phyloP scores from a whole-genome alignment of 1,140 invertebrate genomes.

The Hypsibius dujardini region DNA sequence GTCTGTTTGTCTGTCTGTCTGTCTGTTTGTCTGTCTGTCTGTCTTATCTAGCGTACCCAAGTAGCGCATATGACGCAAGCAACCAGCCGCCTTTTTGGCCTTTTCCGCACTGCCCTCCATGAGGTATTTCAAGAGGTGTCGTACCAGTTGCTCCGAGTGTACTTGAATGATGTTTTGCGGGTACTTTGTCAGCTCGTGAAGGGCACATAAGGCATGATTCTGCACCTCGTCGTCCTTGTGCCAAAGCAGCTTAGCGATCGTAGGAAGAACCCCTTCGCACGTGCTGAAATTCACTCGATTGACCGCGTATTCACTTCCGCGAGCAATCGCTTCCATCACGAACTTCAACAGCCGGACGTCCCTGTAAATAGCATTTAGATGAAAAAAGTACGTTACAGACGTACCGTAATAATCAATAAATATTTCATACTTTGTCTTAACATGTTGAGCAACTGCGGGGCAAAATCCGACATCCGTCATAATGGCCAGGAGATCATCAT shows the following conservation, averaged over 20 bases:
- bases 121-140: background rate
- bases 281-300: conserved; percentile 11
- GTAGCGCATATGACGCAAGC: background rate
- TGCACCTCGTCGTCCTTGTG: background rate
- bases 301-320: conserved; percentile 7
- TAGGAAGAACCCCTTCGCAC: background rate
- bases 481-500: conserved; percentile 9
- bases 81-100: background rate
- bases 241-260: background rate
- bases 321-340: conserved; percentile 6
- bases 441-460: background rate
- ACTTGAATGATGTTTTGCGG: conserved; percentile 14
- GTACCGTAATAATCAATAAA: background rate
- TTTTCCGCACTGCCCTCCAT: background rate
- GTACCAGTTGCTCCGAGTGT: background rate
- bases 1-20: too few species aligned
- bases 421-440: conserved; percentile 1
- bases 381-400: background rate
- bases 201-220: background rate
- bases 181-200: conserved; percentile 10
- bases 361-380: conserved; percentile 6
- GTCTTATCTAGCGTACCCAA: background rate
- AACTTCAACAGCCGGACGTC: background rate
- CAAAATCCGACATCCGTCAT: conserved; percentile 12
- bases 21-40: too few species aligned